Base-by-base conservation (phyloP, 2,797 vertebrate genomes). In the Anguilla obscura region DNA sequence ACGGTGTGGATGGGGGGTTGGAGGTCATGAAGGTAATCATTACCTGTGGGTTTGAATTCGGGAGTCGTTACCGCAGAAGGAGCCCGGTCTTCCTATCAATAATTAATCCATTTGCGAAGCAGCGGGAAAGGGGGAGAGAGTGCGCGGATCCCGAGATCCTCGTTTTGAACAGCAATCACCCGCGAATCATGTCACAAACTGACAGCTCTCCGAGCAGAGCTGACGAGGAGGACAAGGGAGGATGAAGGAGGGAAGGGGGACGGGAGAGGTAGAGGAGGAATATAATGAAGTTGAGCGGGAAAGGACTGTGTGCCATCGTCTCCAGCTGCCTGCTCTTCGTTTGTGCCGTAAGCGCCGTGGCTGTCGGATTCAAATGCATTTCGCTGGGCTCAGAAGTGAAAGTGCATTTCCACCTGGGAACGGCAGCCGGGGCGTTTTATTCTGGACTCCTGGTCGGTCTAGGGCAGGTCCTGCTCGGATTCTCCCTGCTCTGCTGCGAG, bases 211-310 rank as follows among this genome's bases (percentile, higher is more conserved):
- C 94, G 93, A 95, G 94, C 93, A 94, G 96, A 91, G 95, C 93
- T 90, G 94, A 95, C 94, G 95, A 93, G 92, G 95, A 95, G 93
- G 95, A 96, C 94, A 94, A 96, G 93, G 96, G 96, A 95, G 97
- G 97, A 97, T 97, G 97, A 97, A 97, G 97, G 97, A 95, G 96
- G 92, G 93, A 93, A 95, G 93, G 94, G 94, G 92, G 91, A 92
- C 93, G 95, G 94, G 96, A 93, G 96, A 94, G 97, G 96, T 94
- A 96, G 96, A 94, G 95, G 96, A 93, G 96, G 97, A 96, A 95
- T 97, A 98, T 97, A 97, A 98, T 98, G 98, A 98, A 97, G 98
- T 97, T 97, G 97, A 97, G 97, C 95, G 97, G 97, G 94, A 97
- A 97, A 96, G 98, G 98, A 96, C 96, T 97, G 97, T 98, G 98